phyloP scores from a whole-genome alignment of 2,797 vertebrate species.

The Sebastes itinus region DNA sequence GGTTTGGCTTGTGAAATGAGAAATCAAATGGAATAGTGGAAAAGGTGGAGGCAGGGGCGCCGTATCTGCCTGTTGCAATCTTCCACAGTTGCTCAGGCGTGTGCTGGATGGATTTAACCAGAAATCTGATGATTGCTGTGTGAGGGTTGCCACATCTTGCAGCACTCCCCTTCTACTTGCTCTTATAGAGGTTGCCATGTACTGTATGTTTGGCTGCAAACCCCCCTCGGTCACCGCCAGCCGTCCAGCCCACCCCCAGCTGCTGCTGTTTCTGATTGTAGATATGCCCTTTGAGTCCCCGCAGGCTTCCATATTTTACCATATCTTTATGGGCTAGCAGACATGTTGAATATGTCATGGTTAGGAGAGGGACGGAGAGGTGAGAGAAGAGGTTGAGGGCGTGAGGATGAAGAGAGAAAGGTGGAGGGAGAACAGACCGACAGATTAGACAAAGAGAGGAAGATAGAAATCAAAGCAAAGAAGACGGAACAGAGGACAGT shows the following conservation, averaged over 20 bases:
- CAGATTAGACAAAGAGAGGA: neutral
- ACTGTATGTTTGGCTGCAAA: conserved; percentile 22
- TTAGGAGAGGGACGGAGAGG: conserved; percentile 4
- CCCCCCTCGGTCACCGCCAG: neutral
- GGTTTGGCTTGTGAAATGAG: conserved; percentile 39
- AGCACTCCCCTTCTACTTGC: conserved; percentile 1
- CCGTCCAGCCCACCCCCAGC: conserved; percentile 39
- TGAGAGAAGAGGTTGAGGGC: neutral
- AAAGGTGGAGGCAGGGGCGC: neutral
- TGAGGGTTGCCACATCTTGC: conserved; percentile 44
- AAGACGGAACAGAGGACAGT: neutral
- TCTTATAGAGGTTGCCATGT: conserved; percentile 33
- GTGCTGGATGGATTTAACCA: conserved; percentile 25
- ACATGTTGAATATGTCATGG: conserved; percentile 51
- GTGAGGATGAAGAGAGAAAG: neutral
- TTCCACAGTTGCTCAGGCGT: conserved; percentile 31
- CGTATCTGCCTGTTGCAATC: conserved; percentile 25
- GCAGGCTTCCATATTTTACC: conserved; percentile 76
- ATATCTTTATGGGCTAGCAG: conserved; percentile 62
- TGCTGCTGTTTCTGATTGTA: conserved; percentile 50
- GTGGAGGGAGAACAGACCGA: neutral
- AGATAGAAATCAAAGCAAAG: neutral
- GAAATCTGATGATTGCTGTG: conserved; percentile 47
- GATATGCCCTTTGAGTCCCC: conserved; percentile 64
- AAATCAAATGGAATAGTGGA: conserved; percentile 56